These are phyloP conservation scores for Rhopilema esculentum DNA, from an alignment of 30 jellyfish, hydroid and myxozoan genomes.

Conservation along the genomic window DNA sequence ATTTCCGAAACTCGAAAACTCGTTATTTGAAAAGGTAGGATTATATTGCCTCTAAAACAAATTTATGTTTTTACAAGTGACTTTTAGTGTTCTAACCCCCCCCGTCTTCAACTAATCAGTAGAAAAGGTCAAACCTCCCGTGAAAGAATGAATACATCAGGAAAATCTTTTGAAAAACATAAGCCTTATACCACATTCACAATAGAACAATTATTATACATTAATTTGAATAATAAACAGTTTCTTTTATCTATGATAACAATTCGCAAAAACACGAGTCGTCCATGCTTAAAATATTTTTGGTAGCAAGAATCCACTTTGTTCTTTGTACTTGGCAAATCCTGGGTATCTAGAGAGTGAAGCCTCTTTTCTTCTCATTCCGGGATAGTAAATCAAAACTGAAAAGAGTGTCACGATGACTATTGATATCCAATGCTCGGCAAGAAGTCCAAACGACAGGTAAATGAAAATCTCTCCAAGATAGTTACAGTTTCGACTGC, in stretches of 20 bases:
- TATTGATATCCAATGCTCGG: constrained; percentile 76
- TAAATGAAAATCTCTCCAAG: constrained; percentile 82
- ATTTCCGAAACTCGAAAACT: no score
- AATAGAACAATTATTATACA: background rate
- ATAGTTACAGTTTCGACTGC: constrained; percentile 71
- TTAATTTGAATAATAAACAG: background rate
- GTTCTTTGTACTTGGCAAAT: constrained; percentile 54
- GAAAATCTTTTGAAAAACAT: no score
- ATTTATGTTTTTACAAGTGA: no score
- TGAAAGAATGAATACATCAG: no score
- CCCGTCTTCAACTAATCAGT: no score
- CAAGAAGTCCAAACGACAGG: constrained; percentile 70
- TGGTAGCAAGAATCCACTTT: constrained; percentile 74
- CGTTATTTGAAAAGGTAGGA: no score
- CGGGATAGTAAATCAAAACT: constrained; percentile 62
- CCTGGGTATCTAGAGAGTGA: constrained; percentile 71
- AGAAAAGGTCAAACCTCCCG: no score
- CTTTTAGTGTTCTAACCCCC: no score
- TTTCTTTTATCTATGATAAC: background rate
- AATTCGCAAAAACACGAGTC: background rate
- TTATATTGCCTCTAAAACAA: no score
- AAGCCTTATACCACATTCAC: no score
- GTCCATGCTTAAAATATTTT: constrained; percentile 24
- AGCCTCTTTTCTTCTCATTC: constrained; percentile 76
- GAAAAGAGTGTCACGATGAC: constrained; percentile 38